Percentiles rank a stretch among this genome's conserved stretches.
phyloP scores from a whole-genome alignment of 2,113 vertebrate genomes.

The Pseudonaja textilis region DNA sequence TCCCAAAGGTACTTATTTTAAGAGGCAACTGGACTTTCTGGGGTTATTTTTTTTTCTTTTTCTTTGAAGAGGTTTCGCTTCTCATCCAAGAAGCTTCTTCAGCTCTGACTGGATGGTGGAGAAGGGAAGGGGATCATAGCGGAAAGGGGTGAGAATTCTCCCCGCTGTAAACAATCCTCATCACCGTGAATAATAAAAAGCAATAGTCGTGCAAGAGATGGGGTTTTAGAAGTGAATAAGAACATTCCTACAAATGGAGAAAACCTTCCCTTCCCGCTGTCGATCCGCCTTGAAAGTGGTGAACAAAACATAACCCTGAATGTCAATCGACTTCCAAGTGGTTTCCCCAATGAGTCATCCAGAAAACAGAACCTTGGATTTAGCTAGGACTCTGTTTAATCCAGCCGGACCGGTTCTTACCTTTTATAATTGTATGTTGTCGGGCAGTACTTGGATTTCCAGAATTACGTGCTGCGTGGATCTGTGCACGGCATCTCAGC shows the following conservation, averaged over 20 bases:
- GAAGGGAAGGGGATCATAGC: background rate
- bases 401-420: background rate
- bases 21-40: too few relatives aligned
- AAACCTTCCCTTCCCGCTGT: too few relatives aligned
- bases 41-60: too few relatives aligned
- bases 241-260: background rate
- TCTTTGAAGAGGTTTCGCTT: too few relatives aligned
- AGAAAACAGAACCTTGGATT: background rate
- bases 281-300: background rate
- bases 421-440: background rate
- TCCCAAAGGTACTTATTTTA: too few relatives aligned
- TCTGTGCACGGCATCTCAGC: slow-evolving; percentile 80
- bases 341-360: background rate
- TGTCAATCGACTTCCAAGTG: background rate
- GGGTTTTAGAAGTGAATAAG: background rate
- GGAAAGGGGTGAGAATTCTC: background rate
- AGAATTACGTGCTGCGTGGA: slow-evolving; percentile 81
- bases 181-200: background rate
- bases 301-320: too few relatives aligned
- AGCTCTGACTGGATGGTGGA: too few relatives aligned
- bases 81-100: too few relatives aligned
- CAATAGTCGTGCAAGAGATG: background rate
- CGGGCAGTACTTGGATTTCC: slow-evolving; percentile 83
- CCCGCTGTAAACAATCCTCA: background rate
- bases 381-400: too few relatives aligned